phyloP scores from a whole-genome alignment of 2,888 invertebrate genomes.

The Cecidostiba fungosa region DNA sequence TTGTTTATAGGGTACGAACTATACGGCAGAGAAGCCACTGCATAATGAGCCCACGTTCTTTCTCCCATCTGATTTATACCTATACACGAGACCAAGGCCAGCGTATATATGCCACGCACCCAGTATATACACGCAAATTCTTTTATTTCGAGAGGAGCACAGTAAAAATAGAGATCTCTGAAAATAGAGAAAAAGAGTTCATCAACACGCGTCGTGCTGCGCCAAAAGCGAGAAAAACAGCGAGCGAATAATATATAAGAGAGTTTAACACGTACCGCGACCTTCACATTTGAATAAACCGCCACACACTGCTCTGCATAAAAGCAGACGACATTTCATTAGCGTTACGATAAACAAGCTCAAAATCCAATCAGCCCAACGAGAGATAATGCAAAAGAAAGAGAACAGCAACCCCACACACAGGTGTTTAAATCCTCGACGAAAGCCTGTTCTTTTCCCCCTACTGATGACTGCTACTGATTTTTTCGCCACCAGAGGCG shows the following conservation, averaged over 20 bases:
- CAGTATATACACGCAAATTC: neutral
- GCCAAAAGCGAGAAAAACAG: neutral
- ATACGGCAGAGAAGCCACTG: neutral
- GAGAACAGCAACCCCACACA: neutral
- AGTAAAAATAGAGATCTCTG: neutral
- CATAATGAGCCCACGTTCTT: conserved; percentile 38
- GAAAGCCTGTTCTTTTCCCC: neutral
- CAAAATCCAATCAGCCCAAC: neutral
- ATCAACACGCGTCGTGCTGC: neutral
- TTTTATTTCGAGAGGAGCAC: neutral
- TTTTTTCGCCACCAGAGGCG: neutral
- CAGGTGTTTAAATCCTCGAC: neutral
- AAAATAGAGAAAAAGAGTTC: conserved; percentile 2
- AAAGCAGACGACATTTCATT: conserved; percentile 1
- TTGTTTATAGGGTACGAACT: conserved; percentile 22
- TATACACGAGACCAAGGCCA: neutral
- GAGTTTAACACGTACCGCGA: too few species aligned
- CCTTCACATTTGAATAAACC: conserved; percentile 9
- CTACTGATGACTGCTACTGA: neutral
- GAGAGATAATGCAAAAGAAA: neutral
- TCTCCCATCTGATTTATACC: conserved; percentile 22
- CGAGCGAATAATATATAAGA: too few species aligned
- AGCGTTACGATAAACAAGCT: neutral
- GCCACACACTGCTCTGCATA: neutral
- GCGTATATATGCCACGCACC: neutral